These are phyloP conservation scores for Drosophila parthenogenetica DNA, from an alignment of 2,888 invertebrate species.

Conservation along the genomic window DNA sequence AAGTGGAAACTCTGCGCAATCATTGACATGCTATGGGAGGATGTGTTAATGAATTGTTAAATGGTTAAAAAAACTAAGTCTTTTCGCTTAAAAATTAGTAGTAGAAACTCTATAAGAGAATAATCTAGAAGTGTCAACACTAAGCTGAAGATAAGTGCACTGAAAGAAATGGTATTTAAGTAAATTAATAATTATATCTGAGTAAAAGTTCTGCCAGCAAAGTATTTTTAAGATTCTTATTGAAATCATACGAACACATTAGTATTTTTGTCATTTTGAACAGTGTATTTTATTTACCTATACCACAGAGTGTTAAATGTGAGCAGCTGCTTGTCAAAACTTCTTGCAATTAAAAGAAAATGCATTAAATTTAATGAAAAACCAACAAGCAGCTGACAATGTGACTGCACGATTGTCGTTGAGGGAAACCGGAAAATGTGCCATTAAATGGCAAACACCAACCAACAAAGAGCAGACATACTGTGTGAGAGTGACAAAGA, in stretches of 20 bases:
- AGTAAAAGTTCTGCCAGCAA: too few species aligned
- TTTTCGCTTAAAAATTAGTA: too few species aligned
- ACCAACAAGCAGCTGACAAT: constrained; percentile 40
- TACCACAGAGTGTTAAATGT: not conserved
- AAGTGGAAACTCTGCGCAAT: constrained; percentile 12
- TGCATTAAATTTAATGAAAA: constrained; percentile 68
- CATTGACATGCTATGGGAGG: constrained; percentile 10
- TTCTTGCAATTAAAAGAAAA: constrained; percentile 55
- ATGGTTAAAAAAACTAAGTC: constrained; percentile 5
- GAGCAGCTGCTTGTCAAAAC: constrained; percentile 10
- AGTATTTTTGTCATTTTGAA: not conserved
- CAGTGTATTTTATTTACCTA: not conserved
- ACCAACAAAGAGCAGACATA: constrained; percentile 12
- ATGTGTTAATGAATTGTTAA: constrained; percentile 44
- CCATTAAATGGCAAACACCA: constrained; percentile 72
- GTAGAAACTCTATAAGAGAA: too few species aligned
- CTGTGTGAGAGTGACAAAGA: not conserved
- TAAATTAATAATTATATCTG: too few species aligned
- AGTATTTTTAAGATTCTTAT: too few species aligned
- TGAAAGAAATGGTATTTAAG: not conserved
- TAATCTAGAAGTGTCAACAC: too few species aligned
- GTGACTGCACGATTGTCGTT: constrained; percentile 26
- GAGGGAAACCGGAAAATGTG: constrained; percentile 66
- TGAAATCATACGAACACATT: too few species aligned
- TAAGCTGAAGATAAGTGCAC: not conserved